Base-by-base conservation (phyloP, 2,113 vertebrate genomes). In the Desmodus rotundus region DNA sequence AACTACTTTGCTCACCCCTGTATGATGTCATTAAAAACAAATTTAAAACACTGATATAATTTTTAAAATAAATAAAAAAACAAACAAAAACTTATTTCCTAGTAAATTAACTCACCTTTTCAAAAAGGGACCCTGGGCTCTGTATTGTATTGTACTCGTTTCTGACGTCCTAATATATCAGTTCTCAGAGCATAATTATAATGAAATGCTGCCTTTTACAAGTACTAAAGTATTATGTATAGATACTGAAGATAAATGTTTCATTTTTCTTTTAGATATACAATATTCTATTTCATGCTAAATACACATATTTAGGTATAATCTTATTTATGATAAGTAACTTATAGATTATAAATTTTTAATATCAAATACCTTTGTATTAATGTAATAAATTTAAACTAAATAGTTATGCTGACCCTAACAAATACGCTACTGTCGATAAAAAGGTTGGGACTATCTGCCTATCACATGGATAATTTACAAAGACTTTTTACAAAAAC, bases 101-200 rank as follows among this genome's bases (percentile, higher is more conserved):
- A 89, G 12, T 86, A 89, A 92, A 89, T 78, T 80, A 92, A 90
- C 61, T 81, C 20, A 74, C 12, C 33, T 96, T 63, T 88, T 92
- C 50, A 76, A 82, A 95, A 74, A 28, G 24, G 15, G 8, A 54
- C 24, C 36, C 17, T 80, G 31, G 13, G 24, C n/a, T 74, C 8
- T 93, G 28, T 15, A 26, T 36, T 8, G n/a, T 76, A 73, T 11
- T 76, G 14, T 14, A 56, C 38, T 52, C 74, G 5, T 7, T 43
- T 52, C 7, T 50, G 19, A 80, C 47, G 43, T 88, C 85, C 36
- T 87, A 83, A 68, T 17, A 45, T 41, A 13, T 68, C 83, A 63
- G 43, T 58, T 58, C 67, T 86, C 31, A 20, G 3, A 33, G 8
- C 7, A 91, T 3, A 76, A 58, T 76, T 63, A 63, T 14, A 89